These are phyloP conservation scores for Drosophila pruinosa DNA, from an alignment of 1,140 invertebrate genomes.

Conservation along the genomic window DNA sequence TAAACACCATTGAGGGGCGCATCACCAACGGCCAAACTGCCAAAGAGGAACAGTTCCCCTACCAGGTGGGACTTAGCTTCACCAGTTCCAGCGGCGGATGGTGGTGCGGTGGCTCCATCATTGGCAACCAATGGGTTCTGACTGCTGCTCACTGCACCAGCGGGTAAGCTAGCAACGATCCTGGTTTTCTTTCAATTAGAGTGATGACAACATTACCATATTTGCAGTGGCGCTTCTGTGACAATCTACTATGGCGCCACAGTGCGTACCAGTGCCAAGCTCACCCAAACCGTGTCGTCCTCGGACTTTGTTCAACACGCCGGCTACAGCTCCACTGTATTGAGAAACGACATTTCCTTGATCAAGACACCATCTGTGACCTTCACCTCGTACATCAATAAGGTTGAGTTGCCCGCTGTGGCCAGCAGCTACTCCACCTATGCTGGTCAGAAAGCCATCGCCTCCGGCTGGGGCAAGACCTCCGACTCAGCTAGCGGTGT, in stretches of 20 bases:
- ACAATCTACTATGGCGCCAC: conserved; percentile 60
- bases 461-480: conserved; percentile 65
- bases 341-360: conserved; percentile 64
- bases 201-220: no score
- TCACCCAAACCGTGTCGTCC: conserved; percentile 43
- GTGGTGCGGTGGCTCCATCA: conserved; percentile 86
- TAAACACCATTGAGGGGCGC: conserved; percentile 56
- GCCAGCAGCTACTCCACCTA: conserved; percentile 57
- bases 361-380: conserved; percentile 34
- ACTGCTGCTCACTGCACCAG: conserved; percentile 85
- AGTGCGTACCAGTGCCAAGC: conserved; percentile 41
- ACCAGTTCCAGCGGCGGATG: conserved; percentile 63
- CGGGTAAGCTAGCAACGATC: conserved; percentile 50
- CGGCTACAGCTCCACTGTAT: conserved; percentile 45
- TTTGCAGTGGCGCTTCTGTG: conserved; percentile 47
- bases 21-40: conserved; percentile 72
- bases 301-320: conserved; percentile 49
- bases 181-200: no score
- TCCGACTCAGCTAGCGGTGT: conserved; percentile 49
- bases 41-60: conserved; percentile 83
- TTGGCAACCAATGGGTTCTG: conserved; percentile 84
- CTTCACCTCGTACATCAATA: conserved; percentile 34
- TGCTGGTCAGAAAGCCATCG: conserved; percentile 40
- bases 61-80: conserved; percentile 83
- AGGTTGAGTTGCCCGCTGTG: conserved; percentile 38